Evolutionary conservation across 2,113 vertebrate species (phyloP).

Genomic region (Zosterops lateralis): DNA sequence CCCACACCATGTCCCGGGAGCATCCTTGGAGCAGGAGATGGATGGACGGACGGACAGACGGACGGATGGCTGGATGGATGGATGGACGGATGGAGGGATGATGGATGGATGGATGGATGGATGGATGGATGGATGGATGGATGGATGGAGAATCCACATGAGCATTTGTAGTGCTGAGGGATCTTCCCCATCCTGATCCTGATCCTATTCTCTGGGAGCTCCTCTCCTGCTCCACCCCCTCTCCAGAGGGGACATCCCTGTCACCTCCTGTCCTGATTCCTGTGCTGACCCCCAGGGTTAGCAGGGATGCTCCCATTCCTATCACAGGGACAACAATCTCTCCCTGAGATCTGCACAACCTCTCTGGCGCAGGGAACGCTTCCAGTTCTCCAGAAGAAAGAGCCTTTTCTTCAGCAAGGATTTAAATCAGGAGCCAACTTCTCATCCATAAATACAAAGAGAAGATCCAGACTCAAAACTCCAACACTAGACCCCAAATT

Average conservation of each 20-base stretch:
- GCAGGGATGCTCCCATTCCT: not conserved
- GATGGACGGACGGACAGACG: not conserved
- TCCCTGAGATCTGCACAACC: not conserved
- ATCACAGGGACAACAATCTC: accelerated
- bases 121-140: not conserved
- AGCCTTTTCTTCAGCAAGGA: not conserved
- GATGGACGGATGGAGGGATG: not conserved
- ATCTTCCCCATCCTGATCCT: not conserved
- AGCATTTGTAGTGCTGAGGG: not conserved
- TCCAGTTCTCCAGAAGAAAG: not conserved
- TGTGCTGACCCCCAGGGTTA: accelerated
- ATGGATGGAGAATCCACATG: accelerated
- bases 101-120: not conserved
- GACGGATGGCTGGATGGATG: too few species aligned
- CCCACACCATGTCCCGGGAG: accelerated
- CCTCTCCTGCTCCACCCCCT: not conserved
- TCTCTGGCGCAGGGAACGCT: not conserved
- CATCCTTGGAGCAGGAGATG: not conserved
- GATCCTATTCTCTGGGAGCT: not conserved
- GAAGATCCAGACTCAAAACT: not conserved
- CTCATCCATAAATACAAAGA: not conserved
- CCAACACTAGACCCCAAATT: not conserved
- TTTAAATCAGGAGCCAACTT: not conserved
- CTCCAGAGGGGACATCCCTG: not conserved
- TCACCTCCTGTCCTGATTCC: not conserved